Evolutionary conservation across 2,888 invertebrate genomes (phyloP).

Genomic region (Drosophila macrothrix): DNA sequence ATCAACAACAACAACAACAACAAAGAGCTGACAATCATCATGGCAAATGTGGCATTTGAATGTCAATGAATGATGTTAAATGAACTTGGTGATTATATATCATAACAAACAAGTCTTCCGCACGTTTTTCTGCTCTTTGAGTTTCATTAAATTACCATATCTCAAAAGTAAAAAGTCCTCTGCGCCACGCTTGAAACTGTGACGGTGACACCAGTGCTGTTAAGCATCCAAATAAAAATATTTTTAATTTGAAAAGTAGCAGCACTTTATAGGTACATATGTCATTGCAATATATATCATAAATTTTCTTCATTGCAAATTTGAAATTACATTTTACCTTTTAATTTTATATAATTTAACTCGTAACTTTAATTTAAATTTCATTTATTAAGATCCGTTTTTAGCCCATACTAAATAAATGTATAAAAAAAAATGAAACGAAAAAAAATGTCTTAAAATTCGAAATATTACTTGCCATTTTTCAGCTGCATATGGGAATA

Average conservation of each 20-base stretch:
- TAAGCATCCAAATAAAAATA: too few relatives aligned
- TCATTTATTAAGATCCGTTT: too few relatives aligned
- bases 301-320: too few relatives aligned
- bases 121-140: not conserved
- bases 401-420: not conserved
- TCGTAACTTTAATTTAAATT: not conserved
- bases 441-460: not conserved
- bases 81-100: constrained; percentile 13
- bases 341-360: not conserved
- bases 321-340: too few relatives aligned
- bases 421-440: not conserved
- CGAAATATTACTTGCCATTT: not conserved
- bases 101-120: not conserved
- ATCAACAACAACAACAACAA: not conserved
- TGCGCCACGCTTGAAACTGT: too few relatives aligned
- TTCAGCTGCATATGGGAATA: not conserved
- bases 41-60: constrained; percentile 34
- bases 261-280: too few relatives aligned
- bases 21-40: constrained; percentile 2
- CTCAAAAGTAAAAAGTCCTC: too few relatives aligned
- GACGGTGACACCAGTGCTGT: not conserved
- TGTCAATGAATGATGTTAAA: constrained; percentile 16
- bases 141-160: not conserved
- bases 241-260: too few relatives aligned
- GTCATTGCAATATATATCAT: too few relatives aligned